Base-by-base conservation (phyloP, 2,797 vertebrate genomes). In the Microctenopoma lineatum region DNA sequence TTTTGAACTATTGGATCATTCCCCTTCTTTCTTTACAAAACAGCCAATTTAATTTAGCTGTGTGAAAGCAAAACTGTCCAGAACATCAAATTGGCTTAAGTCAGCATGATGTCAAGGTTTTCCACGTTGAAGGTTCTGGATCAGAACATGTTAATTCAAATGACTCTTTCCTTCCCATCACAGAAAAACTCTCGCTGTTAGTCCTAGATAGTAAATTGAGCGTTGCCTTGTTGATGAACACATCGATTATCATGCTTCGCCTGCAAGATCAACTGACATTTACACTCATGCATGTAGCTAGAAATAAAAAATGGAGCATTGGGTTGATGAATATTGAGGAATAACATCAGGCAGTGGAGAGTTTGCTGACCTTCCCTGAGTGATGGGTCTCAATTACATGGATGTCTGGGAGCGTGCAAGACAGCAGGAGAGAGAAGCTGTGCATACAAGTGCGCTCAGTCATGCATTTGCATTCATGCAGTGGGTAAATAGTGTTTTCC, bases 301-400 rank as follows among this genome's bases (percentile, higher is more conserved):
- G 90, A 84, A 89, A 90, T 89, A 87, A 88, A 90, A 82, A 83
- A 91, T 87, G 63, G 58, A 3, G 52, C 67, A 84, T 86, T 79
- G 78, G 61, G 45, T 78, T 62, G 57, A 90, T 88, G 83, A 80
- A 75, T 70, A 87, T 47, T 44, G 57, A 73, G 52, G 59, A 79
- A 85, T 75, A 82, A 71, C 67, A 83, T 75, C 29, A 34, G 52
- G 25, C 47, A 59, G 73, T 41, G 21, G 36, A 47, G 61, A 26
- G 26, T 74, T 29, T 29, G 29, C 64, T 77, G 75, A 84, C 75
- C 70, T 74, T 64, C 36, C 32, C 39, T 51, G 53, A 85, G 59
- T 75, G 74, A 86, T 67, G 46, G 41, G 38, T 76, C 52, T 69
- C 54, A 70, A 44, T 85, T 76, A 77, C 71, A 60, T 44, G 59